Evolutionary conservation across 2,113 vertebrate species (phyloP).

Genomic region (Opisthocomus hoazin): DNA sequence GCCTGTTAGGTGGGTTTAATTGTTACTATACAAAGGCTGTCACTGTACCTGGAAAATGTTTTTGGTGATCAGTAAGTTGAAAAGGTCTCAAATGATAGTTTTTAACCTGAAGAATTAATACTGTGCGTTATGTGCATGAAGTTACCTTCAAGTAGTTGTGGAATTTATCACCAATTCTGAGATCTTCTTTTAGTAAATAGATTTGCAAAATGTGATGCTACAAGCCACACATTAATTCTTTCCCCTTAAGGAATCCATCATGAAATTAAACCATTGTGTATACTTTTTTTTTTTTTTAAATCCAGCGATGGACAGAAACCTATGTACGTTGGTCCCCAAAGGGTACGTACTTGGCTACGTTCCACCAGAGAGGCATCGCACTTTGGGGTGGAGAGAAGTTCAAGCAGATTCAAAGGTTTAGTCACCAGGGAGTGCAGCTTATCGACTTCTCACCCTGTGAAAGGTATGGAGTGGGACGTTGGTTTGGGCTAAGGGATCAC

Average conservation of each 20-base stretch:
- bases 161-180: background rate
- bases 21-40: background rate
- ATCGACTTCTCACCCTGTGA: constrained; percentile 99
- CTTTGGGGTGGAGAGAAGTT: constrained; percentile 99
- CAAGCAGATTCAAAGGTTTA: constrained; percentile 97
- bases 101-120: background rate
- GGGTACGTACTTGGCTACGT: constrained; percentile 95
- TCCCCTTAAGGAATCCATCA: background rate
- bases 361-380: constrained; percentile 94
- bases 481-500: background rate
- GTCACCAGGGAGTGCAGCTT: constrained; percentile 94
- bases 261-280: background rate
- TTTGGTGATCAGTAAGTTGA: background rate
- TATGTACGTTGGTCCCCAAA: constrained; percentile 97
- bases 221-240: background rate
- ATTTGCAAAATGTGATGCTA: background rate
- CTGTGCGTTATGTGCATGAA: background rate
- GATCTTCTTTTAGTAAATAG: background rate
- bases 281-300: background rate
- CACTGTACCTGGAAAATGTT: background rate
- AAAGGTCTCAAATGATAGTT: background rate
- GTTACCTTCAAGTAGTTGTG: background rate
- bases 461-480: constrained; percentile 70
- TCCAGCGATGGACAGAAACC: constrained; percentile 95
- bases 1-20: background rate